phyloP scores from a whole-genome alignment of 2,888 invertebrate species.

The Volucella inflata region DNA sequence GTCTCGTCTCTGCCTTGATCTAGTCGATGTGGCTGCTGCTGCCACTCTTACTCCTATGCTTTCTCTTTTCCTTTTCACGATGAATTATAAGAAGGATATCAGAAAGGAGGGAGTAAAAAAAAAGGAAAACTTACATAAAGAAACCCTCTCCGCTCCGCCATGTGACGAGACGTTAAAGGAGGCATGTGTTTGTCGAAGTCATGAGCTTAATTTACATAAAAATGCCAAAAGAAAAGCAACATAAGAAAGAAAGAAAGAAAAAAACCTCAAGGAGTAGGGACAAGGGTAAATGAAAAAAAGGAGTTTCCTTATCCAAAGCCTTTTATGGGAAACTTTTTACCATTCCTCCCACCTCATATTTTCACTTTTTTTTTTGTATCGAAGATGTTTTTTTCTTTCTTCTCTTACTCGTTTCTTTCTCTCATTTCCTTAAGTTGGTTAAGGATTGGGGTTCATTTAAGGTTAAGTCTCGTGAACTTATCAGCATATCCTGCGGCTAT shows the following conservation, averaged over 20 bases:
- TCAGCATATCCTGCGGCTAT: slow-evolving; percentile 74
- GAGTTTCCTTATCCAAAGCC: slow-evolving; percentile 47
- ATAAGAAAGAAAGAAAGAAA: neutral
- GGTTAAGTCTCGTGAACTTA: slow-evolving; percentile 73
- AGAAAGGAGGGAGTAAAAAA: slow-evolving; percentile 44
- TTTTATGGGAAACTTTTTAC: slow-evolving; percentile 48
- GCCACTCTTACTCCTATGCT: slow-evolving; percentile 19
- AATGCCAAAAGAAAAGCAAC: slow-evolving; percentile 57
- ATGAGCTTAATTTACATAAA: slow-evolving; percentile 75
- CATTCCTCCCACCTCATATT: neutral
- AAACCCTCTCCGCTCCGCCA: slow-evolving; percentile 13
- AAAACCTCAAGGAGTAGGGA: slow-evolving; percentile 2
- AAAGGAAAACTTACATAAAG: slow-evolving; percentile 50
- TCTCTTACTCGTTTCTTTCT: slow-evolving; percentile 33
- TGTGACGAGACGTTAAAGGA: slow-evolving; percentile 65
- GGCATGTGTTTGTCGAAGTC: slow-evolving; percentile 74
- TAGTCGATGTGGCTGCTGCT: slow-evolving; percentile 61
- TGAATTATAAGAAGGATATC: slow-evolving; percentile 69
- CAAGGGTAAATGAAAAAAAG: neutral
- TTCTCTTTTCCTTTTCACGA: neutral
- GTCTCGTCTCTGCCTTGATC: slow-evolving; percentile 23
- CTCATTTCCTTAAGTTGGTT: slow-evolving; percentile 63
- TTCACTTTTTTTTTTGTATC: slow-evolving; percentile 53
- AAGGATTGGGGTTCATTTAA: slow-evolving; percentile 75
- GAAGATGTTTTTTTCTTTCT: slow-evolving; percentile 58